Percentiles rank a stretch among this genome's conserved stretches.
Conservation (phyloP, 2,888 invertebrate genomes). For the Alcis repandata region DNA sequence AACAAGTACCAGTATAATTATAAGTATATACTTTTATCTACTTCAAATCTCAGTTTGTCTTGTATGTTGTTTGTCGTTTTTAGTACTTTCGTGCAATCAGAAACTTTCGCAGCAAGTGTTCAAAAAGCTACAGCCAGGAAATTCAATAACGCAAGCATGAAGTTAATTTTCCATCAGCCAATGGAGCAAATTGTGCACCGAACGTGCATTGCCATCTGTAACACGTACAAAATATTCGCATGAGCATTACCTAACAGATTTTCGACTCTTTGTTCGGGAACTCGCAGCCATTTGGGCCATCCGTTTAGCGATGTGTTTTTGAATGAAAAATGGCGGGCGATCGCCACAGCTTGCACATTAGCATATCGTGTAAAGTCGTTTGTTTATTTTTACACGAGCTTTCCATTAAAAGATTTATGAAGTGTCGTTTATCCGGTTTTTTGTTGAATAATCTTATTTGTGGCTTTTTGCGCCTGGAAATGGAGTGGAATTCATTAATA, state of each 20-base stretch:
- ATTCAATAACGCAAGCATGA: background rate
- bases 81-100: too few relatives aligned
- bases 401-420: slow-evolving; percentile 27
- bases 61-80: too few relatives aligned
- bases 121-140: background rate
- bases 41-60: too few relatives aligned
- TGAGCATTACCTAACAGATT: slow-evolving; percentile 31
- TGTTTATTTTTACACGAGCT: slow-evolving; percentile 31
- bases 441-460: slow-evolving; percentile 1
- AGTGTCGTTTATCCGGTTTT: slow-evolving; percentile 7
- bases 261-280: slow-evolving; percentile 42
- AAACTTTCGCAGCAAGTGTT: too few relatives aligned
- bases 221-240: slow-evolving; percentile 15
- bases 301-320: slow-evolving; percentile 53
- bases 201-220: slow-evolving; percentile 27
- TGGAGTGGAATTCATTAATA: background rate
- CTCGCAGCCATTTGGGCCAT: slow-evolving; percentile 45
- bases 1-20: too few relatives aligned
- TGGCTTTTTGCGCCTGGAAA: background rate
- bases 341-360: slow-evolving; percentile 44
- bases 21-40: too few relatives aligned
- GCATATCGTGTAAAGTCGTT: slow-evolving; percentile 37
- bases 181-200: slow-evolving; percentile 1
- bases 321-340: slow-evolving; percentile 54
- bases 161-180: background rate